Percentiles rank a stretch among this genome's conserved stretches.
phyloP scores from a whole-genome alignment of 2,113 vertebrate genomes.

The Carollia perspicillata region DNA sequence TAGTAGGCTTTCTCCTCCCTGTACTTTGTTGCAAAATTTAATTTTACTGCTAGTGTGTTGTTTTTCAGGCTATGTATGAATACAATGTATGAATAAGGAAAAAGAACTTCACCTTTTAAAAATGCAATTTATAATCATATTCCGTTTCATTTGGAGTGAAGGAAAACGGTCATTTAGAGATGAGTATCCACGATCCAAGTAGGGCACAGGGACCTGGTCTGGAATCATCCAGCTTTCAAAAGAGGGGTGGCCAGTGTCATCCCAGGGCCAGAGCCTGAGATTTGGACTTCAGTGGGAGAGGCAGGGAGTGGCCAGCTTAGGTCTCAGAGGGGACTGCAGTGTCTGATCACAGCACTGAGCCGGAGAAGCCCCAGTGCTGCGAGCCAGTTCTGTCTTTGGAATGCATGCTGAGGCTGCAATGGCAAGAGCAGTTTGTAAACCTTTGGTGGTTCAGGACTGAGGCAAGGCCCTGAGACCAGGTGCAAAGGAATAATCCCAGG shows the following conservation, averaged over 20 bases:
- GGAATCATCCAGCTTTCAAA: neutral
- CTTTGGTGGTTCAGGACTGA: neutral
- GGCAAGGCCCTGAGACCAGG: no score
- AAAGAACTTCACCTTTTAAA: neutral
- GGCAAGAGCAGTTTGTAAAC: neutral
- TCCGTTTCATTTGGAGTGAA: neutral
- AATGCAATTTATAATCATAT: neutral
- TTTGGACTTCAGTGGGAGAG: neutral
- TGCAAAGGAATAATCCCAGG: neutral
- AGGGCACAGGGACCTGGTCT: neutral
- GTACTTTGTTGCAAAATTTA: neutral
- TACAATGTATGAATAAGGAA: neutral
- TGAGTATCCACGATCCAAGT: no score
- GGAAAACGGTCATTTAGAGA: neutral
- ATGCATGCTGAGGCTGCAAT: neutral
- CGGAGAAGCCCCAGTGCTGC: neutral
- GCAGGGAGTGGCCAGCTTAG: neutral
- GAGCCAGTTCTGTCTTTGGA: neutral
- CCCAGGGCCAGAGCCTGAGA: neutral
- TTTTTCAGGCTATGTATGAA: neutral
- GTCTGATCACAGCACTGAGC: neutral
- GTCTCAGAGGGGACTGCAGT: neutral
- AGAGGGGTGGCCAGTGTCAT: neutral
- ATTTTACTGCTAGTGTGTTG: neutral
- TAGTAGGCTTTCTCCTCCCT: neutral